Evolutionary conservation across 2,888 invertebrate genomes (phyloP).

Genomic region (Zaprionus lineosus): DNA sequence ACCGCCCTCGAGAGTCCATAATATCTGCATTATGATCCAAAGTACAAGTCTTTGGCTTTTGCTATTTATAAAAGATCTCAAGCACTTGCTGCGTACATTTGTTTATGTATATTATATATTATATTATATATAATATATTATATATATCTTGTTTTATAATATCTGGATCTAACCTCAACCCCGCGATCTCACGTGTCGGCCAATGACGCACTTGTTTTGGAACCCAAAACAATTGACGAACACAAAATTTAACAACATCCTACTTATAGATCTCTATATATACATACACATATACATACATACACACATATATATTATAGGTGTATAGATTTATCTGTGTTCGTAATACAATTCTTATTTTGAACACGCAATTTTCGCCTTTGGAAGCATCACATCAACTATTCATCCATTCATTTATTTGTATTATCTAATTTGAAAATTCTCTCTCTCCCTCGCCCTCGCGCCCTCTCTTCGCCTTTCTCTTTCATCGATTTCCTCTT

Average conservation of each 20-base stretch:
- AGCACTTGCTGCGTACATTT: slow-evolving; percentile 15
- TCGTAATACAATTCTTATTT: slow-evolving; percentile 2
- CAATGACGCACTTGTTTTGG: slow-evolving; percentile 38
- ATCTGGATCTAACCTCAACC: slow-evolving; percentile 21
- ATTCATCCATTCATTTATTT: slow-evolving; percentile 1
- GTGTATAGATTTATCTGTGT: background rate
- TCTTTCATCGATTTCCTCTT: slow-evolving; percentile 7
- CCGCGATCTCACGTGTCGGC: slow-evolving; percentile 23
- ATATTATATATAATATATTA: background rate
- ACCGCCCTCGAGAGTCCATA: background rate
- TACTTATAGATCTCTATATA: no score
- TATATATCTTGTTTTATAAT: background rate
- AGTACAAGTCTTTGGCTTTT: slow-evolving; percentile 8
- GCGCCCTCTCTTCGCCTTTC: background rate
- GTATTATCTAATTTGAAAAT: slow-evolving; percentile 24
- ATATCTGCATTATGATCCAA: slow-evolving; percentile 12
- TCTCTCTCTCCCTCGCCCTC: no score
- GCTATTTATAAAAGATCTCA: slow-evolving; percentile 32
- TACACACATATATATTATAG: slow-evolving; percentile 11
- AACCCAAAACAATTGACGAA: slow-evolving; percentile 43
- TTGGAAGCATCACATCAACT: slow-evolving; percentile 1
- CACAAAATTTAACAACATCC: slow-evolving; percentile 17
- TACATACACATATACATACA: background rate
- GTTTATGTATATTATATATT: no score
- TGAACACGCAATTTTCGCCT: slow-evolving; percentile 9